Evolutionary conservation across 2,797 vertebrate species (phyloP).

Genomic region (Australoheros facetus): DNA sequence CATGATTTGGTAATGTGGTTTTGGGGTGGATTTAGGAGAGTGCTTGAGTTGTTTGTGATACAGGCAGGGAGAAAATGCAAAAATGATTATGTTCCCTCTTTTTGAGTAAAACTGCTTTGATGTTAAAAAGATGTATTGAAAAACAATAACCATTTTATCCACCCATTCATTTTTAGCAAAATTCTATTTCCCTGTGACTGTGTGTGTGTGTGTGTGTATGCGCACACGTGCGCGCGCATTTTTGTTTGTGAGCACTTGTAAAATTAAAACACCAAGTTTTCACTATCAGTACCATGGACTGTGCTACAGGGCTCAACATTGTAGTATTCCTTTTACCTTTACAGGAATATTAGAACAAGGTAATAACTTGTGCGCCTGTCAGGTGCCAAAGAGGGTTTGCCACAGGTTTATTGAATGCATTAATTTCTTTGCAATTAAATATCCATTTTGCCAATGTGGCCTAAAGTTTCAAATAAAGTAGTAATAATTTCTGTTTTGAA

Average conservation of each 20-base stretch:
- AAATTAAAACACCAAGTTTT: slow-evolving; percentile 7
- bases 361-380: slow-evolving; percentile 37
- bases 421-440: slow-evolving; percentile 62
- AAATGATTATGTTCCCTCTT: neutral
- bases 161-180: slow-evolving; percentile 4
- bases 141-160: slow-evolving; percentile 17
- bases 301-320: slow-evolving; percentile 54
- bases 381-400: slow-evolving; percentile 46
- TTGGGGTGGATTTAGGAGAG: neutral
- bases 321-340: slow-evolving; percentile 14
- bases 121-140: slow-evolving; percentile 14
- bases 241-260: neutral
- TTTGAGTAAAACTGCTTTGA: slow-evolving; percentile 14
- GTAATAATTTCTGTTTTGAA: slow-evolving; percentile 52
- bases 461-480: slow-evolving; percentile 61
- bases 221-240: too few species aligned
- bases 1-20: neutral
- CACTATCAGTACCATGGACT: slow-evolving; percentile 48
- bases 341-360: slow-evolving; percentile 35
- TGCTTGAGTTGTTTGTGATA: neutral
- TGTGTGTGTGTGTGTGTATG: neutral
- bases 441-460: slow-evolving; percentile 49
- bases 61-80: slow-evolving; percentile 3
- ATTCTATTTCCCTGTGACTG: neutral
- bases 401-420: slow-evolving; percentile 55